Evolutionary conservation across 2,113 vertebrate species (phyloP), one percentile per base, ranked within the genome.

Genomic region (Argyrosomus japonicus): DNA sequence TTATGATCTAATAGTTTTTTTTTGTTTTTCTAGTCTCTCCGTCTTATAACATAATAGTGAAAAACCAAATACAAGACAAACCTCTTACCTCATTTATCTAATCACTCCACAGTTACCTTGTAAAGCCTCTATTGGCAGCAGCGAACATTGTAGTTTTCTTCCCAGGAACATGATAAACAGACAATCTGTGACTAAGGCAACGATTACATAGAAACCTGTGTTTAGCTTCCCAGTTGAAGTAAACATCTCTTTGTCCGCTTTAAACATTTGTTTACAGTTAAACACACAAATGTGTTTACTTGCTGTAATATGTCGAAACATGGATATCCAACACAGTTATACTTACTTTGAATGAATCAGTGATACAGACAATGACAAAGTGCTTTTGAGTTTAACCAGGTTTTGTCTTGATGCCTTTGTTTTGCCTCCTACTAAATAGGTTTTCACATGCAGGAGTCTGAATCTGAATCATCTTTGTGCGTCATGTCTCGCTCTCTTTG

Each of bases 121-220:
- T 84, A 75, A 84, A 84, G 74, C 65, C 56, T 84, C 13, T 54
- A 21, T 29, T 81, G 76, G 79, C 77, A 85, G 67, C 32, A 29
- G 50, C 47, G 17, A 77, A 74, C 51, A 47, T 23, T 36, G 57
- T 51, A 50, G 25, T 65, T 65, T 88, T 81, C 50, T 82, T 83
- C 82, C 84, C 82, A 68, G 63, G 79, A 80, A 73, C 67, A 69
- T 18, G 47, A 87, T 79, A 88, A 90, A 90, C 77, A 88, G 32
- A 79, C 25, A 64, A 75, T 79, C 57, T 77, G 51, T 88, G 74
- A 87, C 84, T 78, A 75, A 88, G 80, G 61, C 63, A 83, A 68
- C 62, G 54, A 87, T 82, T 47, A 70, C 64, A 78, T 45, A 62
- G 64, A 82, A 78, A 60, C 56, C 77, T 56, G 29, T 79, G 87